phyloP scores from a whole-genome alignment of 1,140 invertebrate genomes.

The Calephelis nemesis region DNA sequence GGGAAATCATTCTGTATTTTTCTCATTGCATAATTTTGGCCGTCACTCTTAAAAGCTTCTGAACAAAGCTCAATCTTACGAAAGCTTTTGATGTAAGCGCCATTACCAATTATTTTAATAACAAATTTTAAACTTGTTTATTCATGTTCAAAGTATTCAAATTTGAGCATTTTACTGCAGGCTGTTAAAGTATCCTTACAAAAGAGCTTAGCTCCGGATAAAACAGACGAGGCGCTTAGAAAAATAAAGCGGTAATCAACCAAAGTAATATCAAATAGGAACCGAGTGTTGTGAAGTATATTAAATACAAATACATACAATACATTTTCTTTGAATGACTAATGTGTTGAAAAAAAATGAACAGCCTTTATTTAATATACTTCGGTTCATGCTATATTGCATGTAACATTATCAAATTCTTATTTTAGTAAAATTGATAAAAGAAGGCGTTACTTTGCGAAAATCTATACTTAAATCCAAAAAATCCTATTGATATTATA shows the following conservation, averaged over 20 bases:
- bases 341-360: too few species aligned
- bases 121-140: constrained; percentile 12
- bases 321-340: too few species aligned
- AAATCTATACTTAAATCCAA: too few species aligned
- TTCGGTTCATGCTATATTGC: too few species aligned
- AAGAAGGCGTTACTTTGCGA: too few species aligned
- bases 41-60: constrained; percentile 4
- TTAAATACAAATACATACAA: too few species aligned
- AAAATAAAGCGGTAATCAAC: background rate
- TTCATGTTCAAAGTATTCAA: constrained; percentile 14
- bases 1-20: too few species aligned
- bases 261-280: background rate
- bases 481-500: too few species aligned
- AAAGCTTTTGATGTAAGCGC: constrained; percentile 1
- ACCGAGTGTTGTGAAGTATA: background rate
- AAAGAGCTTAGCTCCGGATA: background rate
- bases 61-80: constrained; percentile 4
- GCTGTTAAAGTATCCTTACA: background rate
- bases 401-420: too few species aligned
- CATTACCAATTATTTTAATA: constrained; percentile 7
- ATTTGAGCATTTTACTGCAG: background rate
- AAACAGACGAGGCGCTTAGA: background rate
- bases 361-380: too few species aligned
- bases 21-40: background rate
- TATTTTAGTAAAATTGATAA: too few species aligned